Base-by-base conservation (phyloP, 2,888 invertebrate species). In the Melitaea athalia region DNA sequence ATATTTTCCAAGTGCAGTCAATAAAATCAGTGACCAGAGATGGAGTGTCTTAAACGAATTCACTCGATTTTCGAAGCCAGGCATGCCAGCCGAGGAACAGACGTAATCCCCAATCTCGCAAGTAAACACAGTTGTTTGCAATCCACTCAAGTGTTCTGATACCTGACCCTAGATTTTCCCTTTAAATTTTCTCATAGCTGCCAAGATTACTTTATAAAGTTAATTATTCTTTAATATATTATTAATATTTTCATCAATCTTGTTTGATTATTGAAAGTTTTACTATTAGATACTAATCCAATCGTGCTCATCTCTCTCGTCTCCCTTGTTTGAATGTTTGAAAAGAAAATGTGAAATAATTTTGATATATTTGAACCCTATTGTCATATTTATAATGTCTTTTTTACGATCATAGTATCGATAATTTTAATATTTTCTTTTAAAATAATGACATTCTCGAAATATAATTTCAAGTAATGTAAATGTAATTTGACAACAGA, bases 41-140 rank as follows among this genome's bases (percentile, higher is more conserved):
- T 52, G 66, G 63, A 59, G 62, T 57, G 62, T 60, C 50, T 71
- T 64, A 67, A 72, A 72, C 68, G 70, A 73, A 73, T 73, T 72
- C 68, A 24, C 55, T 57, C 70, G 67, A 68, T 68, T 72, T 65
- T 59, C 55, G 49, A 75, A 72, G 57, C 66, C 70, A 68, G 59
- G 66, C 68, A 65, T 60, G 71, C 68, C 59, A 63, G 59, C 71
- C 72, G 73, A 73, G 71, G 78, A 78, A 78, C 80, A 75, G 76
- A 77, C 77, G 78, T 85, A 84, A 85, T 83, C 82, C 82, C 80
- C 85, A 85, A 85, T 85, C 83, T 84, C 80, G 79, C 78, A 72
- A 76, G 81, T 79, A 85, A 84, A 85, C 85, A 85, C 55, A 61
- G 73, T 74, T 84, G 84, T 85, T 84, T 84, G 79, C 79, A 64